Base-by-base conservation (phyloP, 2,797 vertebrate species). In the Heteromormyrus szaboi region DNA sequence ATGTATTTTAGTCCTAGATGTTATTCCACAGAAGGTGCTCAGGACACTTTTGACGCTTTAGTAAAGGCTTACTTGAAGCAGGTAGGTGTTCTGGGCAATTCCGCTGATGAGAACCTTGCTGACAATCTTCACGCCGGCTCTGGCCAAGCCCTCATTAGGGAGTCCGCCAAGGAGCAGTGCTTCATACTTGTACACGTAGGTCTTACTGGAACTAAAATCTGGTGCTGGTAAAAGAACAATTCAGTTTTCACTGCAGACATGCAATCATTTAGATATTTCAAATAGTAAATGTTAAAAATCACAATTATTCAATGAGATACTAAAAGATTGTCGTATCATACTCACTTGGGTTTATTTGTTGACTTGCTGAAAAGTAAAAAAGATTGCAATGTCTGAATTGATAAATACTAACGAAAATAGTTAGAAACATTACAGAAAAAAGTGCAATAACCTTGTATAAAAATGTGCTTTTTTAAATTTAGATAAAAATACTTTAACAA, bases 71-170 rank as follows among this genome's bases (percentile, higher is more conserved):
- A 97, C 96, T 96, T 95, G 96, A 89, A 97, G 92, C 76, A 96
- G 83, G 89, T 92, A 48, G 46, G 46, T 94, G 90, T 50, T 50
- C 46, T 93, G 91, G 87, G 91, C 56, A 41, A 88, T 90, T 85
- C 93, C 92, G 91, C 92, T 93, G 91, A 98, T 95, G 89, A 95
- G 90, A 89, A 97, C 92, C 93, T 95, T 96, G 94, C 96, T 94
- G 87, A 51, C 94, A 88, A 97, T 88, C 95, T 96, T 96, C 4
- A 98, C 89, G 44, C 96, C 96, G 81, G 96, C 92, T 91, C 95
- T 95, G 87, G 95, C 94, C 90, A 97, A 92, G 90, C 94, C 96
- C 81, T 95, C 90, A 81, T 96, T 95, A 88, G 95, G 95, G 84
- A 97, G 91, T 85, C 96, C 95, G 0, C 94, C 94, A 91, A 95